A percentile compares a stretch with the other conserved stretches of the same genome.
Evolutionary conservation across 2,888 invertebrate genomes (phyloP).

Genomic region (Mythimna ferrago): DNA sequence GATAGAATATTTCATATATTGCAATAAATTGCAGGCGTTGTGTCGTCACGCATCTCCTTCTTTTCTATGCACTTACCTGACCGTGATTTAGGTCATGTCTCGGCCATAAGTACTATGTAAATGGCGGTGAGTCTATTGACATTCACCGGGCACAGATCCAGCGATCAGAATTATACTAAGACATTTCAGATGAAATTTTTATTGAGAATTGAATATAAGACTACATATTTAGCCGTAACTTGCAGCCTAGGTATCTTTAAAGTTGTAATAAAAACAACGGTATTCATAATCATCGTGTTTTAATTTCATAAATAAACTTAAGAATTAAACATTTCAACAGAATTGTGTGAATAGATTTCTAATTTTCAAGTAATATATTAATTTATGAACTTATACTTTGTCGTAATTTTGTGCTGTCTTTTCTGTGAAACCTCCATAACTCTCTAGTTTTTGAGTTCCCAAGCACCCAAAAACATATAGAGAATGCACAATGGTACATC

Average conservation of each 20-base stretch:
- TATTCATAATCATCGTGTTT: background rate
- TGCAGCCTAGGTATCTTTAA: background rate
- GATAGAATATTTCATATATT: no score
- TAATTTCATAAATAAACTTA: background rate
- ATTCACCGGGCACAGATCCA: background rate
- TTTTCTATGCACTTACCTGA: no score
- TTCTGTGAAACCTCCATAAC: constrained; percentile 72
- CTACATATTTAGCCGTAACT: background rate
- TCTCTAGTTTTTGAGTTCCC: constrained; percentile 81
- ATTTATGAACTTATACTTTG: constrained; percentile 44
- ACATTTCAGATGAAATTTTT: no score
- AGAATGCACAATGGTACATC: constrained; percentile 80
- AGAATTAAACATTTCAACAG: constrained; percentile 7
- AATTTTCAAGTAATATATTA: background rate
- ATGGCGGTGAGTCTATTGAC: background rate
- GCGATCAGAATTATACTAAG: no score
- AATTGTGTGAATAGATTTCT: background rate
- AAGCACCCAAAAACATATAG: constrained; percentile 84
- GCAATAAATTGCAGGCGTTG: no score
- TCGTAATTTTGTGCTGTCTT: constrained; percentile 41
- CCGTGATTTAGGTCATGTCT: no score
- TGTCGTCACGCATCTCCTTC: no score
- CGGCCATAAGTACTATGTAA: no score
- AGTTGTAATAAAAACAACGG: background rate
- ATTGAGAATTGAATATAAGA: no score